A percentile compares a stretch with the other conserved stretches of the same genome.
These are phyloP conservation scores for Pangasius larnaudii DNA, from an alignment of 2,797 vertebrate genomes.

Conservation along the genomic window DNA sequence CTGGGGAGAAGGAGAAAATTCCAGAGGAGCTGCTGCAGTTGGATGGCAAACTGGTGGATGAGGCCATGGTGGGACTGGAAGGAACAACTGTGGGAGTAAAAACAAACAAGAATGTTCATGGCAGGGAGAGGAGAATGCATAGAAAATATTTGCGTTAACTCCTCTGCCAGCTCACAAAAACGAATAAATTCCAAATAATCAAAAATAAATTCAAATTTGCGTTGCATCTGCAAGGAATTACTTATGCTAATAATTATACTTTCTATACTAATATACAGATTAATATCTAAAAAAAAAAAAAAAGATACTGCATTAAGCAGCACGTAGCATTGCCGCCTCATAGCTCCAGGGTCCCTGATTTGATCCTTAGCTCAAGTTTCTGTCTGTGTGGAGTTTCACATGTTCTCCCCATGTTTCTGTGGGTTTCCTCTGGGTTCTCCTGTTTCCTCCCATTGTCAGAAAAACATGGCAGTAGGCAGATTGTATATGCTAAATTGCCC, in stretches of 20 bases:
- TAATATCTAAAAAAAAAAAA: background rate
- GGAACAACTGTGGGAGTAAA: constrained; percentile 85
- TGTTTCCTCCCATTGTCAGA: background rate
- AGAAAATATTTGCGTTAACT: background rate
- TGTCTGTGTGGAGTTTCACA: background rate
- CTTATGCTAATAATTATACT: background rate
- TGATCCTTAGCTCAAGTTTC: background rate
- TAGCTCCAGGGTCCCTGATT: background rate
- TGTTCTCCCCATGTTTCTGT: background rate
- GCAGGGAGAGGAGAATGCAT: background rate
- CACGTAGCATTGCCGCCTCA: too few species aligned
- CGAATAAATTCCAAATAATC: background rate
- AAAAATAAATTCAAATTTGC: background rate
- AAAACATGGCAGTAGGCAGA: background rate
- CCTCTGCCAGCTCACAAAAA: background rate
- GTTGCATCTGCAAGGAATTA: background rate
- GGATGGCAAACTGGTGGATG: constrained; percentile 95
- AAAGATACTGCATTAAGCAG: background rate
- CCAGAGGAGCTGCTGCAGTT: constrained; percentile 98
- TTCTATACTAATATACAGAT: background rate
- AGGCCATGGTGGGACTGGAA: constrained; percentile 97
- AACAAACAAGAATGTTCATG: background rate
- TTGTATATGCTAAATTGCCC: background rate
- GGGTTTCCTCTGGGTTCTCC: background rate
- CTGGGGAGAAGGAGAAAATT: constrained; percentile 98